Evolutionary conservation across 2,888 invertebrate genomes (phyloP).

Genomic region (Caenorhabditis auriculariae): DNA sequence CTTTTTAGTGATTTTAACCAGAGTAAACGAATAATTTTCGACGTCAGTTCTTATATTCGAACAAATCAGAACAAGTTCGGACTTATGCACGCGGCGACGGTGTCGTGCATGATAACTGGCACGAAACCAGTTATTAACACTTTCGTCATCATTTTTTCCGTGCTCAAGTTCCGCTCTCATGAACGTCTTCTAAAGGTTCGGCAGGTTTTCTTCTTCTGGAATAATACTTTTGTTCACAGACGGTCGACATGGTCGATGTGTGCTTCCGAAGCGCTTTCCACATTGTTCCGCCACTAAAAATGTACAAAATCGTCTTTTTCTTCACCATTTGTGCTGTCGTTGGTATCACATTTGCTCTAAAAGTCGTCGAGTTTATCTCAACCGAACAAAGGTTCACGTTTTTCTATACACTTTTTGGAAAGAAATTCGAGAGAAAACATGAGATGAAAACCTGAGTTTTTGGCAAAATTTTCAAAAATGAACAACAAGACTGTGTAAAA

Average conservation of each 20-base stretch:
- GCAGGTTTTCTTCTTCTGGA: background rate
- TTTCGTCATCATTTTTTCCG: conserved; percentile 45
- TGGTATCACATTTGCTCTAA: conserved; percentile 35
- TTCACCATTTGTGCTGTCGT: conserved; percentile 27
- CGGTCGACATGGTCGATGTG: conserved; percentile 47
- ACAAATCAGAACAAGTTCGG: conserved; percentile 42
- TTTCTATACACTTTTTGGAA: conserved; percentile 4
- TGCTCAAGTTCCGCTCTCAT: conserved; percentile 25
- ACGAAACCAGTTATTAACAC: conserved; percentile 55
- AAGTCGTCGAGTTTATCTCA: conserved; percentile 38
- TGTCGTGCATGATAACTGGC: conserved; percentile 54
- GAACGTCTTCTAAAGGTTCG: conserved; percentile 20
- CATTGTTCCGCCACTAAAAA: conserved; percentile 42
- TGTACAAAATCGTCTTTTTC: conserved; percentile 45
- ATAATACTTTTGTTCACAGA: conserved; percentile 12
- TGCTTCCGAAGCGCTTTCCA: conserved; percentile 54
- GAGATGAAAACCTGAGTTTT: no score
- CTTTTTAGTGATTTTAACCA: no score
- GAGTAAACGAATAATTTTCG: no score
- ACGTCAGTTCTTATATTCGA: background rate
- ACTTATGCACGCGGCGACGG: conserved; percentile 54
- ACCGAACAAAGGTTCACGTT: conserved; percentile 25
- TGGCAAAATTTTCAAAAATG: no score
- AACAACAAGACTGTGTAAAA: no score
- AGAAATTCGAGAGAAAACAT: no score